A percentile compares a stretch with the other conserved stretches of the same genome.
These are phyloP conservation scores for Lasiurus cinereus DNA, from an alignment of 2,113 vertebrate genomes.

Conservation along the genomic window DNA sequence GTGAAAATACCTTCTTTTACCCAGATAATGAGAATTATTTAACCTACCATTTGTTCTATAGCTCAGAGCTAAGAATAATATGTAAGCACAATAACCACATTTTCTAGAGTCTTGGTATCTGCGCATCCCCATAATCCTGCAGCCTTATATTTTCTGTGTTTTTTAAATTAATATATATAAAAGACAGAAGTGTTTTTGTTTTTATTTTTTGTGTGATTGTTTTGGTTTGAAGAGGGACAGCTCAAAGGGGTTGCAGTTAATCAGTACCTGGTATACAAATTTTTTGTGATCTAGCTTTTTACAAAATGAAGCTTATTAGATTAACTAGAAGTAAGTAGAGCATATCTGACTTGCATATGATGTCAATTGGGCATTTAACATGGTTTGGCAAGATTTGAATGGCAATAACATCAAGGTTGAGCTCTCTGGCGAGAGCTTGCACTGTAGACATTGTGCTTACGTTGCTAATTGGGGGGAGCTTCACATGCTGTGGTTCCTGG, in stretches of 20 bases:
- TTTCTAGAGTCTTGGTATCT: not conserved
- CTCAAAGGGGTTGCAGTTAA: not conserved
- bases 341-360: not conserved
- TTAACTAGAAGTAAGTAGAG: not conserved
- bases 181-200: not conserved
- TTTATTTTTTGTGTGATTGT: not conserved
- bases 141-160: conserved; percentile 17
- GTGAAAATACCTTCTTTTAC: not conserved
- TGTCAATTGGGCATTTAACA: not conserved
- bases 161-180: not conserved
- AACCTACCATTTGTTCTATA: not conserved
- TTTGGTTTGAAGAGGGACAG: not conserved
- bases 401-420: not conserved
- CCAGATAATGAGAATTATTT: conserved; percentile 4
- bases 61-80: conserved; percentile 27
- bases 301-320: not conserved
- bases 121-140: not conserved
- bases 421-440: not conserved
- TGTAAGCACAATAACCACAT: not conserved
- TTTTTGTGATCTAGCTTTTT: conserved; percentile 27
- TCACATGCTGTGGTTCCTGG: not conserved
- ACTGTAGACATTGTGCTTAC: not conserved
- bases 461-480: not conserved
- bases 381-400: not conserved
- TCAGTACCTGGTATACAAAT: not conserved